Evolutionary conservation across 2,113 vertebrate genomes (phyloP).

Genomic region (Guaruba guarouba): DNA sequence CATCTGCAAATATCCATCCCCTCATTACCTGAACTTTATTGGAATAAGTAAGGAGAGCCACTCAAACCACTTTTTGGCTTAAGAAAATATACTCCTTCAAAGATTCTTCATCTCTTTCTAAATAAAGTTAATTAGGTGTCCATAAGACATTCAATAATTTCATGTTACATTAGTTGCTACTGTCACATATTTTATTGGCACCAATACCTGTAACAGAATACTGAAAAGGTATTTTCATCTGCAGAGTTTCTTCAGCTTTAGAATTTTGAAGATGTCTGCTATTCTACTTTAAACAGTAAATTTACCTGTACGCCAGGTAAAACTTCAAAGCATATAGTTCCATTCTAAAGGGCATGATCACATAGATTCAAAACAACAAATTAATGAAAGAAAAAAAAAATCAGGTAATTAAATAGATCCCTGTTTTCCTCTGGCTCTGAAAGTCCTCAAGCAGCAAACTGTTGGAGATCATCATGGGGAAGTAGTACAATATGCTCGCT

Average conservation of each 20-base stretch:
- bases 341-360: neutral
- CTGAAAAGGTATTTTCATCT: neutral
- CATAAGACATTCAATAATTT: neutral
- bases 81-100: neutral
- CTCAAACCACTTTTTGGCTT: neutral
- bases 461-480: neutral
- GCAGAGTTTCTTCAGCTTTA: neutral
- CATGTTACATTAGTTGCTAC: neutral
- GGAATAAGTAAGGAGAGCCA: neutral
- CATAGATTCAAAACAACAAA: neutral
- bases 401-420: neutral
- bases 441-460: neutral
- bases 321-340: neutral
- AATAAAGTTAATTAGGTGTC: neutral
- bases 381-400: neutral
- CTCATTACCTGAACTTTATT: neutral
- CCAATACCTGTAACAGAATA: neutral
- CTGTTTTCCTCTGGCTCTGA: neutral
- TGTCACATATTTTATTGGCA: neutral
- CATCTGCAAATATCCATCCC: neutral
- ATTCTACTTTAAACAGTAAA: neutral
- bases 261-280: neutral
- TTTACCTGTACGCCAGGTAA: neutral
- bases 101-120: neutral
- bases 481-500: neutral